These are phyloP conservation scores for Opisthocomus hoazin DNA, from an alignment of 2,113 vertebrate genomes.

Conservation along the genomic window DNA sequence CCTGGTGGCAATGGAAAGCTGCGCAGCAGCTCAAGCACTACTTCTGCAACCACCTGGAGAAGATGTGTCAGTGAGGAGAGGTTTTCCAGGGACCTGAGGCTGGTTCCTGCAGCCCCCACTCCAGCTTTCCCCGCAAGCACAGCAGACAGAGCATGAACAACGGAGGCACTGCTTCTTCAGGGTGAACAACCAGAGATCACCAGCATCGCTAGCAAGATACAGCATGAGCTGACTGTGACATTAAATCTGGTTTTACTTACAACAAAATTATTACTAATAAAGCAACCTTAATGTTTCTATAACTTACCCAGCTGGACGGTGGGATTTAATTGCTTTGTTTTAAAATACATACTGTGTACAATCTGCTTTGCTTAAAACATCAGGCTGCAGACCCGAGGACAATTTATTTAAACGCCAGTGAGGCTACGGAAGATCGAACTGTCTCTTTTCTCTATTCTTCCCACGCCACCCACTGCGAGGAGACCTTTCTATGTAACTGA, in stretches of 20 bases:
- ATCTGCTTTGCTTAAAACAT: not conserved
- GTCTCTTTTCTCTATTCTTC: not conserved
- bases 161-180: not conserved
- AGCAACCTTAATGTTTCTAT: not conserved
- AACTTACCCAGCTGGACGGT: not conserved
- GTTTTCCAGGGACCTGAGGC: not conserved
- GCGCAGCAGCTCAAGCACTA: not conserved
- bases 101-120: not conserved
- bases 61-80: not conserved
- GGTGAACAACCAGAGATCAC: not conserved
- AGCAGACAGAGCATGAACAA: not conserved
- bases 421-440: not conserved
- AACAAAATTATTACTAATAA: not conserved
- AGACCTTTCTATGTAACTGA: not conserved
- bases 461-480: not conserved
- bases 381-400: not conserved
- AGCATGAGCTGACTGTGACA: not conserved
- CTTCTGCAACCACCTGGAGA: not conserved
- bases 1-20: not conserved
- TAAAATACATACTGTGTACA: not conserved
- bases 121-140: not conserved
- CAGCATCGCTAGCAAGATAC: fast-evolving
- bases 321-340: not conserved
- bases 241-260: not conserved
- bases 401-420: not conserved